Evolutionary conservation across 2,888 invertebrate species (phyloP).

Genomic region (Operophtera brumata): DNA sequence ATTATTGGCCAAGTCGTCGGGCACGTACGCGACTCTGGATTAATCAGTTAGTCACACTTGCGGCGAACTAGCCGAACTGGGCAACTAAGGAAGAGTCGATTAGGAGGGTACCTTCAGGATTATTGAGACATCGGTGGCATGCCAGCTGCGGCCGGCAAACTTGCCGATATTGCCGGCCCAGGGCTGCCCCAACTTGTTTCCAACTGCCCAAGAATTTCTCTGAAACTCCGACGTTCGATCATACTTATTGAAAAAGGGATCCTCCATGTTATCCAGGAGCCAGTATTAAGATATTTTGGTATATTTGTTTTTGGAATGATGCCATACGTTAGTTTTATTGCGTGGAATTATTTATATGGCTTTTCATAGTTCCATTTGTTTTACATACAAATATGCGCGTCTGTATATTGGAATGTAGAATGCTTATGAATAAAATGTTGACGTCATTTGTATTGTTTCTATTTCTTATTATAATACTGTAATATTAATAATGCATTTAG

Average conservation of each 20-base stretch:
- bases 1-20: slow-evolving; percentile 64
- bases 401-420: slow-evolving; percentile 25
- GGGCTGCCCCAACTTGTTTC: slow-evolving; percentile 70
- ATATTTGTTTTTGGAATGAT: slow-evolving; percentile 52
- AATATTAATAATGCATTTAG: neutral
- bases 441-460: slow-evolving; percentile 25
- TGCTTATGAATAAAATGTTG: slow-evolving; percentile 26
- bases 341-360: slow-evolving; percentile 42
- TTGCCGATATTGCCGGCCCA: slow-evolving; percentile 73
- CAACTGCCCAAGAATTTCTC: slow-evolving; percentile 70
- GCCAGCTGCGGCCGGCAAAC: slow-evolving; percentile 74
- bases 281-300: slow-evolving; percentile 51
- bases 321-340: slow-evolving; percentile 51
- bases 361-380: slow-evolving; percentile 28
- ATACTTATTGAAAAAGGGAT: slow-evolving; percentile 68
- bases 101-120: slow-evolving; percentile 77
- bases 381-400: slow-evolving; percentile 28
- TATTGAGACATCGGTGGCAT: slow-evolving; percentile 77
- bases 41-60: slow-evolving; percentile 81
- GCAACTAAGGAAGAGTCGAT: slow-evolving; percentile 77
- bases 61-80: slow-evolving; percentile 54
- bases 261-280: slow-evolving; percentile 32
- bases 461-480: slow-evolving; percentile 6
- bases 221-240: slow-evolving; percentile 70
- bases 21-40: slow-evolving; percentile 74